Evolutionary conservation across 2,888 invertebrate species (phyloP).

Genomic region (Digitonthophagus gazella): DNA sequence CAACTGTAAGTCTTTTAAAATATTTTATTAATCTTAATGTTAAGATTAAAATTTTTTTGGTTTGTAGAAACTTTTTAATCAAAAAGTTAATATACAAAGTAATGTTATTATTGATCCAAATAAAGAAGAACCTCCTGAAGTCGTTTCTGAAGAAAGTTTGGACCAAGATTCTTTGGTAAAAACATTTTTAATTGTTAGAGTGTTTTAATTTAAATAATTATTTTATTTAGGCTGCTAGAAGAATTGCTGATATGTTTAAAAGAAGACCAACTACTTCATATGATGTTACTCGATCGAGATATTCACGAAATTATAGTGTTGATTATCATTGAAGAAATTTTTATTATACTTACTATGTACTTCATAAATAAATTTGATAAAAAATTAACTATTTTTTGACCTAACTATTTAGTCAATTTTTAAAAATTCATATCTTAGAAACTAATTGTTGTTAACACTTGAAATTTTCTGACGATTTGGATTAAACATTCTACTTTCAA

Average conservation of each 20-base stretch:
- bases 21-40: too few relatives aligned
- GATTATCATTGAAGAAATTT: not conserved
- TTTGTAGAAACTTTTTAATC: not conserved
- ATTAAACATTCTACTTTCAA: too few relatives aligned
- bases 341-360: too few relatives aligned
- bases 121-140: not conserved
- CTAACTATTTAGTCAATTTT: too few relatives aligned
- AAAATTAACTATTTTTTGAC: too few relatives aligned
- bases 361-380: too few relatives aligned
- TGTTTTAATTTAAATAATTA: not conserved
- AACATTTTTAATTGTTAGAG: too few relatives aligned
- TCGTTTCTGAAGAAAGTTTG: not conserved
- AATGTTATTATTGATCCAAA: not conserved
- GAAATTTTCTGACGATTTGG: too few relatives aligned
- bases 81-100: not conserved
- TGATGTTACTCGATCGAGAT: not conserved
- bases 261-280: not conserved
- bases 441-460: too few relatives aligned
- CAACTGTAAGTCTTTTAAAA: too few relatives aligned
- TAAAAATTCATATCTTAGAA: too few relatives aligned
- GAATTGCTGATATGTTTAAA: not conserved
- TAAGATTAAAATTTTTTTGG: too few relatives aligned
- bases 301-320: not conserved
- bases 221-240: not conserved
- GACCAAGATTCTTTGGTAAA: not conserved